These are phyloP conservation scores for Andrena fulva DNA, from an alignment of 2,888 invertebrate species.

Conservation along the genomic window DNA sequence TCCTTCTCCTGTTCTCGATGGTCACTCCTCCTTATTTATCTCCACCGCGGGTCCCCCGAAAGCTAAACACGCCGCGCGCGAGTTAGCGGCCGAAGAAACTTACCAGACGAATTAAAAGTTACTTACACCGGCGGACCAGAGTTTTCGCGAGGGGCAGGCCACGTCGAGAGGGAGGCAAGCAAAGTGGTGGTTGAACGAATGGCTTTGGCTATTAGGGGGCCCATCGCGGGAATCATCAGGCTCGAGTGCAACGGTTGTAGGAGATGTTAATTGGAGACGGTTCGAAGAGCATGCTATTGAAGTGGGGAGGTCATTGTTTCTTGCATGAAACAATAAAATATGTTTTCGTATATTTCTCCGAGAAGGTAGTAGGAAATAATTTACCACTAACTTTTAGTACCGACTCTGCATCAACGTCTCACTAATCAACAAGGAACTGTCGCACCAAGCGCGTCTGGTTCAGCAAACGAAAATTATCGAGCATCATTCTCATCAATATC, in stretches of 20 bases:
- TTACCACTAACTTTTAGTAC: too few species aligned
- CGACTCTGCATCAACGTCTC: too few species aligned
- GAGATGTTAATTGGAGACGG: not conserved
- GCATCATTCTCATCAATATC: not conserved
- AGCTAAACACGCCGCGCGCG: constrained; percentile 75
- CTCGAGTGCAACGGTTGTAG: not conserved
- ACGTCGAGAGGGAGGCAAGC: not conserved
- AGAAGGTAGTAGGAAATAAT: too few species aligned
- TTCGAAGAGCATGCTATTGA: too few species aligned
- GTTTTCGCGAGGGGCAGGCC: constrained; percentile 5
- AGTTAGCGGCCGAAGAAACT: constrained; percentile 71
- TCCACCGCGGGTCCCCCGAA: constrained; percentile 65
- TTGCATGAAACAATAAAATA: too few species aligned
- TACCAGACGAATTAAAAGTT: constrained; percentile 80
- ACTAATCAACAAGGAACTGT: too few species aligned
- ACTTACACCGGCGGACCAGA: constrained; percentile 35
- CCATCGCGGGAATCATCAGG: not conserved
- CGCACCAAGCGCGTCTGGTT: not conserved
- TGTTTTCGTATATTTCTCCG: too few species aligned
- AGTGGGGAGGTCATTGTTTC: too few species aligned
- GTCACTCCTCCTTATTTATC: constrained; percentile 75
- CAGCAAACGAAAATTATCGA: not conserved
- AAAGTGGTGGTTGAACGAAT: constrained; percentile 25
- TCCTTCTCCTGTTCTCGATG: constrained; percentile 49
- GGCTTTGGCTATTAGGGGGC: constrained; percentile 1